phyloP scores from a whole-genome alignment of 1,140 invertebrate genomes.

The Cotesia chilonis region DNA sequence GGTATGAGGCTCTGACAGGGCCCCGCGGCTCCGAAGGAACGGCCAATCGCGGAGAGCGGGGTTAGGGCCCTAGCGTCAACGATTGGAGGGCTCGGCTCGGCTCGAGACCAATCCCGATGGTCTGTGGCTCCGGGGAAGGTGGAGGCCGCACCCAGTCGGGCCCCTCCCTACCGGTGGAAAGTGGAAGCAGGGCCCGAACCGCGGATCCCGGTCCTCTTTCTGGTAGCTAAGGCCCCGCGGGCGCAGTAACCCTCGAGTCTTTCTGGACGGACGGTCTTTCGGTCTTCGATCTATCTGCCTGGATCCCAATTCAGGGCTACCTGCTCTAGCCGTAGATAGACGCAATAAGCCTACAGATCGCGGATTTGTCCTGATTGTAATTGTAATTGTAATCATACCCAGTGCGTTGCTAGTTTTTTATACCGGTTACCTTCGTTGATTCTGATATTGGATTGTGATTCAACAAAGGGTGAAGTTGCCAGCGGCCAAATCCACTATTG shows the following conservation, averaged over 20 bases:
- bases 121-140: slow-evolving; percentile 33
- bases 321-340: slow-evolving; percentile 16
- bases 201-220: slow-evolving; percentile 46
- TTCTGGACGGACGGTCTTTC: slow-evolving; percentile 63
- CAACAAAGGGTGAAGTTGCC: too few relatives aligned
- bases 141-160: slow-evolving; percentile 45
- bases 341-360: slow-evolving; percentile 47
- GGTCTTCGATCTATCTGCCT: slow-evolving; percentile 50
- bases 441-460: too few relatives aligned
- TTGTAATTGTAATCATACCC: too few relatives aligned
- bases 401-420: too few relatives aligned
- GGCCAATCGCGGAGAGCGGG: slow-evolving; percentile 47
- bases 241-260: slow-evolving; percentile 66
- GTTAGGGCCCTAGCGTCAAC: neutral
- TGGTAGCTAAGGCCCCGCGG: slow-evolving; percentile 66
- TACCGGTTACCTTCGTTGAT: too few relatives aligned
- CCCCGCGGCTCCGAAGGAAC: slow-evolving; percentile 6
- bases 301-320: slow-evolving; percentile 42
- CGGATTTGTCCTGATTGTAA: too few relatives aligned
- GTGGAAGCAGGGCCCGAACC: slow-evolving; percentile 31
- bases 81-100: slow-evolving; percentile 25
- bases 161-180: slow-evolving; percentile 41
- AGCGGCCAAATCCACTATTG: too few relatives aligned
- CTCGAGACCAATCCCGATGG: slow-evolving; percentile 26
- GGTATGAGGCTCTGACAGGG: slow-evolving; percentile 44